These are phyloP conservation scores for Camelus bactrianus DNA, from an alignment of 2,113 vertebrate genomes.

Conservation along the genomic window DNA sequence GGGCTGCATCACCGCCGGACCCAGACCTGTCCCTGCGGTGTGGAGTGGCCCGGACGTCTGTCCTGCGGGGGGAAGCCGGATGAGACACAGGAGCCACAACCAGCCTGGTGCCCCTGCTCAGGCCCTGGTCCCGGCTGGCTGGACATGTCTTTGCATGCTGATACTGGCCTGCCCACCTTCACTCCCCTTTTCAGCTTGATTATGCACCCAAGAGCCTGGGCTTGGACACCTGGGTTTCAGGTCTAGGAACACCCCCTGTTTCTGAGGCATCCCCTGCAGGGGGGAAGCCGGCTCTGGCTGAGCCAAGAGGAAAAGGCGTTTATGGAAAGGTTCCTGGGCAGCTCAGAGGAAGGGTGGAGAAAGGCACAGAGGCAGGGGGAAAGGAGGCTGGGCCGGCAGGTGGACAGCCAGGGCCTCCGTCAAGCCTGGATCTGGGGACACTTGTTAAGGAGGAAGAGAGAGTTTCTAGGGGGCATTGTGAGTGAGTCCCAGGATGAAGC, in stretches of 20 bases:
- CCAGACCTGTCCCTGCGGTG: rapidly evolving
- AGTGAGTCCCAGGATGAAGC: neutral
- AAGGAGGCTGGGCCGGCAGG: neutral
- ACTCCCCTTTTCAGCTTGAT: neutral
- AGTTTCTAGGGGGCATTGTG: rapidly evolving
- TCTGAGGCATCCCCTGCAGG: neutral
- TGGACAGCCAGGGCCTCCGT: rapidly evolving
- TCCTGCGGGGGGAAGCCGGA: neutral
- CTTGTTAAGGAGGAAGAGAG: neutral
- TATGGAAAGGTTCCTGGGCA: rapidly evolving
- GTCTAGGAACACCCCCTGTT: neutral
- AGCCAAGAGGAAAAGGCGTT: neutral
- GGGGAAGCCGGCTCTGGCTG: neutral
- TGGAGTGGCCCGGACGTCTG: neutral
- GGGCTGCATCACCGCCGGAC: no score
- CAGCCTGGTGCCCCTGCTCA: neutral
- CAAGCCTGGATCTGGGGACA: neutral
- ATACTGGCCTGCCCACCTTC: neutral
- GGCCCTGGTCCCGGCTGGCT: neutral
- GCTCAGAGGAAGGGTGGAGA: neutral
- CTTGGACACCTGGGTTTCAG: neutral
- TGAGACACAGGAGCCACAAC: neutral
- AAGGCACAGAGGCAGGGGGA: rapidly evolving
- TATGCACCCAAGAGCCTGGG: neutral
- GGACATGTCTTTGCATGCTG: neutral